Base-by-base conservation (phyloP, 2,888 invertebrate genomes). In the Crossocerus cetratus region DNA sequence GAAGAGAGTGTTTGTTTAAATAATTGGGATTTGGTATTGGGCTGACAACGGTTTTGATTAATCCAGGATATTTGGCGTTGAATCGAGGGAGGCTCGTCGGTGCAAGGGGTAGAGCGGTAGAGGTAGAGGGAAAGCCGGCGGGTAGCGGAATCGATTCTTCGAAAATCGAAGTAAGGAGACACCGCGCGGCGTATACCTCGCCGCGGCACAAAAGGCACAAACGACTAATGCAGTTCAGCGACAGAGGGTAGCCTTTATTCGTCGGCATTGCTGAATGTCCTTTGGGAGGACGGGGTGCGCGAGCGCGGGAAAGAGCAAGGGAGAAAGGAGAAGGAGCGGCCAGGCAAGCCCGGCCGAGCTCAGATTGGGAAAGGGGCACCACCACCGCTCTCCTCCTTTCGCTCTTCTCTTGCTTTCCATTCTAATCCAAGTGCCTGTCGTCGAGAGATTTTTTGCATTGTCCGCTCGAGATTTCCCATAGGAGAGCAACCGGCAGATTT, bases 361-460 rank as follows among this genome's bases (percentile, higher is more conserved):
- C 82, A 81, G 84, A 83, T 83, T 83, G 81, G 71, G 76, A 78
- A 82, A 77, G 72, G 78, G 80, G 66, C 72, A 76, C 65, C 65
- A 76, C 69, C 80, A 72, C 82, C 49, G 14, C 14, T 49, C 49
- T 11, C 49, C 49, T 49, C 16, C 49, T 16, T 49, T 83, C 81
- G 78, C 73, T 72, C 73, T 71, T 77, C 74, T 76, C 74, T 80
- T 80, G 82, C 82, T 83, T 82, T 83, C 78, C 81, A 83, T 82
- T 82, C 75, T 78, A 78, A 82, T 83, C 83, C 84, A 85, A 86
- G 85, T 85, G 83, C 83, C 85, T 78, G 80, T 82, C 77, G 83
- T 77, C 78, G 79, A 77, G 74, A 80, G 82, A 77, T 74, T 82
- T 80, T 77, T 81, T 77, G 42, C 81, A 79, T 81, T 81, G 78